Evolutionary conservation across 2,888 invertebrate genomes (phyloP), one percentile per base, ranked within the genome.

Genomic region (Aphelenchoides bicaudatus): DNA sequence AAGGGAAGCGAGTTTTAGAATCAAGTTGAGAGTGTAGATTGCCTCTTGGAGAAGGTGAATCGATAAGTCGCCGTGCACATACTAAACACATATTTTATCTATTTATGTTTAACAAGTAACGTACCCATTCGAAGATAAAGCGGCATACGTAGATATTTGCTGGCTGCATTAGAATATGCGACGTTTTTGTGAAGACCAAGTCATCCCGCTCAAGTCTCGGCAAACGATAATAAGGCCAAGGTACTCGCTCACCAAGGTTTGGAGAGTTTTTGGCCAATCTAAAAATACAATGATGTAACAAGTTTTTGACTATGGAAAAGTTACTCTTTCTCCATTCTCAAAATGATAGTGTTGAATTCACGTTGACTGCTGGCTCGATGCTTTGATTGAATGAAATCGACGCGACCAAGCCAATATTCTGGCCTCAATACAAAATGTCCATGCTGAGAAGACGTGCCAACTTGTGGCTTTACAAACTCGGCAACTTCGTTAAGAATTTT

Each of bases 351-450:
- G 25, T 56, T 56, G 47, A 60, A 65, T 16, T 68, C 60, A 29
- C 60, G 57, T 3, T 60, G 58, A 13, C 59, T 54, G 23, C 61
- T 52, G 1, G 65, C 59, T 34, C 72, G 56, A 61, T 68, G 61
- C 43, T 69, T 63, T 39, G 59, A 62, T 48, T 65, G 63, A n/a
- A 73, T 62, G 5, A 70, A 70, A 48, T 67, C 67, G 39, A 73
- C 61, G 16, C 67, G 63, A 1, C 46, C 39, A 21, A 59, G 52
- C 69, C 69, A 73, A 6, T 62, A 48, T 19, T 62, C 53, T 1
- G 58, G 49, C 37, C 69, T 72, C 25, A 73, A 57, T 30, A 39
- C 55, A 55, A 58, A 66, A 16, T 29, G 39, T 8, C 62, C 67
- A 28, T 56, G 34, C 5, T 53, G 43, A 23, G 56, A 43, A 10